Conservation (phyloP, 2,888 invertebrate species). For the Erebia ligea region DNA sequence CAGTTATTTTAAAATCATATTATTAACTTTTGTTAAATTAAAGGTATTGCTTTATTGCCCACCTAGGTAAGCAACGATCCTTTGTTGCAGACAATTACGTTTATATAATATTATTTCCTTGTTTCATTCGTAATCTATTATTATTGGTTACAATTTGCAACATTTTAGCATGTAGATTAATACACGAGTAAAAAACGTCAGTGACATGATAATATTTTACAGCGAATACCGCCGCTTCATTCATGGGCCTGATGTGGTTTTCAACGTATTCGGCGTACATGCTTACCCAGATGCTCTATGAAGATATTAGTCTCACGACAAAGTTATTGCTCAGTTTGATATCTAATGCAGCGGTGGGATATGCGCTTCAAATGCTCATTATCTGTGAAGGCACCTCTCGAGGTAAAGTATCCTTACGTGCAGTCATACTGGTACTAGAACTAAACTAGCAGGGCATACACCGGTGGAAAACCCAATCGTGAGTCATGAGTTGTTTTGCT, state of each 20-base stretch:
- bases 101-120: neutral
- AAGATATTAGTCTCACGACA: conserved; percentile 78
- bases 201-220: conserved; percentile 49
- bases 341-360: conserved; percentile 92
- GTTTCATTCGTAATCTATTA: neutral
- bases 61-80: too few relatives aligned
- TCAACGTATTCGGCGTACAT: conserved; percentile 89
- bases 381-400: conserved; percentile 89
- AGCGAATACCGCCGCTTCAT: conserved; percentile 93
- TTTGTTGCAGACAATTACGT: neutral
- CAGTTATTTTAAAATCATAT: too few relatives aligned
- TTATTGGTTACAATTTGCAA: neutral
- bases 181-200: neutral
- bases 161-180: conserved; percentile 8
- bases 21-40: too few relatives aligned
- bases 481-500: too few relatives aligned
- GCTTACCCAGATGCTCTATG: conserved; percentile 87
- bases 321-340: conserved; percentile 87
- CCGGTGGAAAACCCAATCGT: too few relatives aligned
- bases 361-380: conserved; percentile 89
- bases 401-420: conserved; percentile 66
- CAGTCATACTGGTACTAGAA: too few relatives aligned
- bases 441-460: too few relatives aligned
- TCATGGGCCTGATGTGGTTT: conserved; percentile 91
- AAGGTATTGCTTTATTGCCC: neutral